Evolutionary conservation across 2,113 vertebrate species (phyloP).

Genomic region (Zosterops pallidus): DNA sequence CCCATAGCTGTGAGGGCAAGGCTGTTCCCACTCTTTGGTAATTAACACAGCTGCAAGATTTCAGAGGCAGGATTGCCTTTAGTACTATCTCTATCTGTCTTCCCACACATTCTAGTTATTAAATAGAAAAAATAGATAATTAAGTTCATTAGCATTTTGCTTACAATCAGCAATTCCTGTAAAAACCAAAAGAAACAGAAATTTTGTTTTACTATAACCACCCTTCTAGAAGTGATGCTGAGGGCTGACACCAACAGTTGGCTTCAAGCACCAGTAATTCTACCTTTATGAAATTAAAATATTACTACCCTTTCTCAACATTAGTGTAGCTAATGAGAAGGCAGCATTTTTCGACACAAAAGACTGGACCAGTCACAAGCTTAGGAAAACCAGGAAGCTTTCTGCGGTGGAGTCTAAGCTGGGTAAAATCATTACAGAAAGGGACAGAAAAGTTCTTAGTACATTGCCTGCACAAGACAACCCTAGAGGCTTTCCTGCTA

Average conservation of each 20-base stretch:
- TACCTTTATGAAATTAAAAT: neutral
- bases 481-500: accelerated
- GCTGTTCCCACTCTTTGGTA: too few species aligned
- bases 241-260: neutral
- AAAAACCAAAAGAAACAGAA: neutral
- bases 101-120: neutral
- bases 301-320: neutral
- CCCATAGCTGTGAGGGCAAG: too few species aligned
- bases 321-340: neutral
- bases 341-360: neutral
- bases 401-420: neutral
- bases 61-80: too few species aligned
- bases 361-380: neutral
- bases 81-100: too few species aligned
- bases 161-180: neutral
- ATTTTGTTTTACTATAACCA: neutral
- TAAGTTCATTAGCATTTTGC: neutral
- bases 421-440: neutral
- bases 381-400: neutral
- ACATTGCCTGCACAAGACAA: neutral
- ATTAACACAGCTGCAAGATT: too few species aligned
- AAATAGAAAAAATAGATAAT: neutral
- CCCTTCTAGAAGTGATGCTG: neutral
- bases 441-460: neutral
- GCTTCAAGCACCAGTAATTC: neutral